A percentile compares a stretch with the other conserved stretches of the same genome.
These are phyloP conservation scores for Rhysida immarginata DNA, from an alignment of 1,140 invertebrate species.

Conservation along the genomic window DNA sequence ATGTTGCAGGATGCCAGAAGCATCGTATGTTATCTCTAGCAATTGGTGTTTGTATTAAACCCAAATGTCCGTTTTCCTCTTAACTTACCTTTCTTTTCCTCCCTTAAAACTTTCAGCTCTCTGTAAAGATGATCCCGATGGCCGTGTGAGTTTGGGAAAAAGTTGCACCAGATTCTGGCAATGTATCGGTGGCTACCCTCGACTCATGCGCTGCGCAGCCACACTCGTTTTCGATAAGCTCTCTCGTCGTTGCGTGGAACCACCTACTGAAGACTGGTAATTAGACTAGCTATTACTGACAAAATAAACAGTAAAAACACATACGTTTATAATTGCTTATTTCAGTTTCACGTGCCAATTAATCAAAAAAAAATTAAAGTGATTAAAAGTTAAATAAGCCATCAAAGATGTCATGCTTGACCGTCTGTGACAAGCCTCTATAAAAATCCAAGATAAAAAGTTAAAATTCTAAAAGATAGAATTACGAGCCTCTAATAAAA, in stretches of 20 bases:
- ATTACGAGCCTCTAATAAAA: too few relatives aligned
- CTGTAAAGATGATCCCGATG: slow-evolving; percentile 74
- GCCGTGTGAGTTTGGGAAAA: slow-evolving; percentile 58
- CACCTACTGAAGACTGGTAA: slow-evolving; percentile 64
- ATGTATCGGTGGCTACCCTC: slow-evolving; percentile 79
- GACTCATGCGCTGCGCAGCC: slow-evolving; percentile 72
- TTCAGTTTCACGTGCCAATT: too few relatives aligned
- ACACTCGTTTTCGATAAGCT: slow-evolving; percentile 76
- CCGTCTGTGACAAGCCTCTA: too few relatives aligned
- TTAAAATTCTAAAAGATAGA: too few relatives aligned
- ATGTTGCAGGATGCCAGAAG: slow-evolving; percentile 79
- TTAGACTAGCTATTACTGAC: too few relatives aligned
- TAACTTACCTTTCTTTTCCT: slow-evolving; percentile 5
- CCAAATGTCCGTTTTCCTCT: too few relatives aligned
- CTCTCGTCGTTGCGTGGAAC: slow-evolving; percentile 66
- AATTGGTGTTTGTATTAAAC: neutral
- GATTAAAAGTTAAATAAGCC: too few relatives aligned
- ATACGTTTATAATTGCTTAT: too few relatives aligned
- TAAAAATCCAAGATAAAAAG: too few relatives aligned
- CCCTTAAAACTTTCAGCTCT: slow-evolving; percentile 55
- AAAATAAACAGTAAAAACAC: too few relatives aligned
- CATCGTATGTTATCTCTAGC: slow-evolving; percentile 53
- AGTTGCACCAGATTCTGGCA: slow-evolving; percentile 88
- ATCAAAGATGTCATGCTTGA: too few relatives aligned
- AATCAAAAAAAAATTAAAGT: too few relatives aligned